Base-by-base conservation (phyloP, 2,113 vertebrate genomes). In the Peucedramus taeniatus region DNA sequence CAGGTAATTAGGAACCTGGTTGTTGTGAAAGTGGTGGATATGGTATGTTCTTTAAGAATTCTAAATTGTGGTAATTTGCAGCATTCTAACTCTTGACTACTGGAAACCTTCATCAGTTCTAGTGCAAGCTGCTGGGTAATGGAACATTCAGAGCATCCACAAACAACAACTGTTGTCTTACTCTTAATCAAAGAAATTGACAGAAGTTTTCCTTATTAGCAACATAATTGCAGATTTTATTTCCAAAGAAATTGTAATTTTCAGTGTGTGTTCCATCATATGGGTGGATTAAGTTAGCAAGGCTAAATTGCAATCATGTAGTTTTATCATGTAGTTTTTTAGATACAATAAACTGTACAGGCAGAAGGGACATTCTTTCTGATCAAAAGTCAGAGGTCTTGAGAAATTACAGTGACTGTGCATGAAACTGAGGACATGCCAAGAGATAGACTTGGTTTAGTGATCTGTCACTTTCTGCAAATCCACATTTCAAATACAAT, bases 391-490 rank as follows among this genome's bases (percentile, higher is more conserved):
- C 69, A 93, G 89, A 96, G 93, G 42, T 57, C 92, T 91, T 96
- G 89, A 91, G 91, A 96, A 95, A 97, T 91, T 81, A 89, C 84
- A 77, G 56, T 94, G 88, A 84, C 47, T 91, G 75, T 71, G n/a
- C 31, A 86, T 50, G 64, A 80, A 83, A 96, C 83, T 50, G 23
- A 87, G 80, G 94, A 94, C 65, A 51, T 45, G 53, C 59, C 71
- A 68, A 83, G 47, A 75, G 82, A 94, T 33, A 93, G n/a, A n/a
- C 54, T 93, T 65, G 85, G 76, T 94, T 96, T 96, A 96, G 96
- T 82, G 83, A 96, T 90, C 88, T 97, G 93, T 93, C 94, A 87
- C 79, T 94, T 97, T 91, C 87, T 92, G 89, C 93, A 96, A 97
- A 95, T 33, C 90, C 42, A 54, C 39, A 72, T 93, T 96, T 97